A percentile compares a stretch with the other conserved stretches of the same genome.
These are phyloP conservation scores for Regulus satrapa DNA, from an alignment of 2,113 vertebrate species.

Conservation along the genomic window DNA sequence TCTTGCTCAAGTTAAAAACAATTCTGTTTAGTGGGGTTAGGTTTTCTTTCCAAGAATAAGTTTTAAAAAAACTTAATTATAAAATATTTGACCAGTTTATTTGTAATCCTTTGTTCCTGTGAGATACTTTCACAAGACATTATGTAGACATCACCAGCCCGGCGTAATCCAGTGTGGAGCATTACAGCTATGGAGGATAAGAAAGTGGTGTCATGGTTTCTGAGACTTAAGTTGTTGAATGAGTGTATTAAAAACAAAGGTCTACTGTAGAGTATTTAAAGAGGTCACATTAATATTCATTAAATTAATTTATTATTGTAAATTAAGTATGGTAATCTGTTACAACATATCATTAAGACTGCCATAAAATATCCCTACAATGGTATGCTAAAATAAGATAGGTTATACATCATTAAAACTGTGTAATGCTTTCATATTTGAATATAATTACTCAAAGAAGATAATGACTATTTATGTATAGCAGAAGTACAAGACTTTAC, in stretches of 20 bases:
- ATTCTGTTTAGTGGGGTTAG: not conserved
- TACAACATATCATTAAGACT: conserved; percentile 42
- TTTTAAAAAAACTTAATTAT: not conserved
- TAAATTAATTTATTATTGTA: conserved; percentile 32
- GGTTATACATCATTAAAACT: conserved; percentile 3
- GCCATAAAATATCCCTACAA: conserved; percentile 16
- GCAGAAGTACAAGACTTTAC: not conserved
- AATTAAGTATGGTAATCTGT: conserved; percentile 24
- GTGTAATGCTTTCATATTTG: not conserved
- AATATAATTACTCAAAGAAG: conserved; percentile 17
- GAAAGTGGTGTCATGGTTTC: not conserved
- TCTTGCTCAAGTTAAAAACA: not conserved
- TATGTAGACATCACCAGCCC: not conserved
- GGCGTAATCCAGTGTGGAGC: not conserved
- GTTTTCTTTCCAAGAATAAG: not conserved
- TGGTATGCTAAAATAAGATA: not conserved
- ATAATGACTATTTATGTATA: conserved; percentile 35
- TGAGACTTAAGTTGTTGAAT: not conserved
- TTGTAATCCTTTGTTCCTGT: not conserved
- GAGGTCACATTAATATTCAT: conserved; percentile 17
- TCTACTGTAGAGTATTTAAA: not conserved
- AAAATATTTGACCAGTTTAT: not conserved
- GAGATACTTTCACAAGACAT: not conserved
- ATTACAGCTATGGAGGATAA: not conserved
- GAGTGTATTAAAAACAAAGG: conserved; percentile 6